Percentiles rank a stretch among this genome's conserved stretches.
phyloP scores from a whole-genome alignment of 2,888 invertebrate genomes.

The Bombylius major region DNA sequence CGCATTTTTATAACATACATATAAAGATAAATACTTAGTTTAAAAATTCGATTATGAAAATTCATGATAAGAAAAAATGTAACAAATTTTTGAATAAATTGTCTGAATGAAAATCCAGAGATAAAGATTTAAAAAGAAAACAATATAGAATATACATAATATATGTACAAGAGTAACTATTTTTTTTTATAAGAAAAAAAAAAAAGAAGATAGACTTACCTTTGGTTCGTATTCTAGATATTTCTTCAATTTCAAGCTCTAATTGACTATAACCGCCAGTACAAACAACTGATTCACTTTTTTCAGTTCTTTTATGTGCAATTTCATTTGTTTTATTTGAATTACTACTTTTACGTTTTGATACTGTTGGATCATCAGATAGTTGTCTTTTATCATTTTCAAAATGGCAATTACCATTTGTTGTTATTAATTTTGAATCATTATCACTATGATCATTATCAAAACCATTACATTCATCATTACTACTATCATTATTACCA shows the following conservation, averaged over 20 bases:
- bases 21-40: no score
- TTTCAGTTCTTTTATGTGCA: slow-evolving; percentile 10
- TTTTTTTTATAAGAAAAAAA: not conserved
- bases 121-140: no score
- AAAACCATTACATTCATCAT: not conserved
- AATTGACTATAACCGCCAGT: slow-evolving; percentile 12
- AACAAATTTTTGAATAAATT: no score
- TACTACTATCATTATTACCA: slow-evolving; percentile 1
- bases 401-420: slow-evolving; percentile 5
- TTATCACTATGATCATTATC: not conserved
- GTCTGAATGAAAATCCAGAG: no score
- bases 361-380: slow-evolving; percentile 8
- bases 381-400: slow-evolving; percentile 8
- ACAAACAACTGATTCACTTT: slow-evolving; percentile 15
- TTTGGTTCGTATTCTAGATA: slow-evolving; percentile 14
- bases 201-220: slow-evolving; percentile 7
- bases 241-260: slow-evolving; percentile 14
- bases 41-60: no score
- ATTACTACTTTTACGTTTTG: slow-evolving; percentile 10
- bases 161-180: no score
- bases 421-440: not conserved
- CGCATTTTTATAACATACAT: no score
- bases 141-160: no score
- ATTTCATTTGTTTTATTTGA: slow-evolving; percentile 10
- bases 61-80: no score